phyloP scores from a whole-genome alignment of 2,113 vertebrate species.

The Phoxinus phoxinus region DNA sequence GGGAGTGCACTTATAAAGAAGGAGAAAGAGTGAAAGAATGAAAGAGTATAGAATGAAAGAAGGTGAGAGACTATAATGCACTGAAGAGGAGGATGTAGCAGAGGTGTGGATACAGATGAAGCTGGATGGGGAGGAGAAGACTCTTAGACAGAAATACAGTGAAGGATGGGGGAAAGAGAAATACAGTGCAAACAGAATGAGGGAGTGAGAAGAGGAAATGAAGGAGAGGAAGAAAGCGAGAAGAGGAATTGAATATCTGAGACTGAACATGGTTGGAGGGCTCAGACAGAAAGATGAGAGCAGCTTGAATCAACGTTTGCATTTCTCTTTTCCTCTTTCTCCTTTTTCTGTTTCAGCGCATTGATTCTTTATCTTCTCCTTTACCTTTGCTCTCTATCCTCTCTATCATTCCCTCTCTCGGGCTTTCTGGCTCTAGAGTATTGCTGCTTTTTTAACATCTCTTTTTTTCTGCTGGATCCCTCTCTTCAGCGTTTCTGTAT shows the following conservation, averaged over 20 bases:
- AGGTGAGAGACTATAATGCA: constrained; percentile 45
- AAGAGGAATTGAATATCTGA: constrained; percentile 60
- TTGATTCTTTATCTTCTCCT: constrained; percentile 56
- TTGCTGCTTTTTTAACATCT: constrained; percentile 37
- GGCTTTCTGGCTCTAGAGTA: constrained; percentile 54
- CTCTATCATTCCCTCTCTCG: constrained; percentile 62
- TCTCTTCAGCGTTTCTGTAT: constrained; percentile 27
- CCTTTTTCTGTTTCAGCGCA: constrained; percentile 46
- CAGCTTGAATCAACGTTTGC: constrained; percentile 68
- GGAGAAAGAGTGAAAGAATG: constrained; percentile 17
- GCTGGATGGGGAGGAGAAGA: background rate
- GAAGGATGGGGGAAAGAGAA: constrained; percentile 21
- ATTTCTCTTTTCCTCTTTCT: constrained; percentile 55
- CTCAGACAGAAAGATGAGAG: constrained; percentile 62
- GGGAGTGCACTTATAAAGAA: constrained; percentile 13
- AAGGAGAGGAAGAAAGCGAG: constrained; percentile 11
- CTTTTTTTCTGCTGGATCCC: constrained; percentile 50
- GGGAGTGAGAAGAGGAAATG: constrained; percentile 19
- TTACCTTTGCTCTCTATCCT: constrained; percentile 60
- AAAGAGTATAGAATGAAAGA: constrained; percentile 9
- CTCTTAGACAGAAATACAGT: constrained; percentile 21
- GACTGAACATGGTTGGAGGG: constrained; percentile 65
- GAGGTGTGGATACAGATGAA: constrained; percentile 9
- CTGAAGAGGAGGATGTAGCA: constrained; percentile 27
- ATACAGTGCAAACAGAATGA: background rate